Evolutionary conservation across 2,888 invertebrate genomes (phyloP).

Genomic region (Thera britannica): DNA sequence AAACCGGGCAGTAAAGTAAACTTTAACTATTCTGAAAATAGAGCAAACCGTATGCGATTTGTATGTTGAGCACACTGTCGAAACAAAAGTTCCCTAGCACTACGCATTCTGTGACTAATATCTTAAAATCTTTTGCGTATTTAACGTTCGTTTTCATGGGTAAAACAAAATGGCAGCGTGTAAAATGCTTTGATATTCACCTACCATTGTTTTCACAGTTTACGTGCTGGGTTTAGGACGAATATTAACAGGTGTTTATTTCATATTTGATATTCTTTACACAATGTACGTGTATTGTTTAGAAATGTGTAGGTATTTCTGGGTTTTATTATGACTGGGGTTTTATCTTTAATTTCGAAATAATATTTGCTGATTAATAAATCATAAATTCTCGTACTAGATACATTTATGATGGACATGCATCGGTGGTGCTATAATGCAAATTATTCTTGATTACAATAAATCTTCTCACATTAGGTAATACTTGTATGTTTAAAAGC

Average conservation of each 20-base stretch:
- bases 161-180: constrained; percentile 53
- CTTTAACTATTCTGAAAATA: constrained; percentile 72
- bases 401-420: constrained; percentile 1
- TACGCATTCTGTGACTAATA: constrained; percentile 66
- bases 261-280: constrained; percentile 25
- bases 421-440: constrained; percentile 16
- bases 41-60: constrained; percentile 67
- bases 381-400: constrained; percentile 24
- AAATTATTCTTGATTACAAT: constrained; percentile 38
- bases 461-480: constrained; percentile 34
- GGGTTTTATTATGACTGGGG: constrained; percentile 32
- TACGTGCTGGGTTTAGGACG: constrained; percentile 42
- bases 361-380: constrained; percentile 30
- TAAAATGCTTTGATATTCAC: constrained; percentile 50
- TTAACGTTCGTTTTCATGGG: constrained; percentile 56
- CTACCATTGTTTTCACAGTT: constrained; percentile 44
- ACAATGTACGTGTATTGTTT: constrained; percentile 25
- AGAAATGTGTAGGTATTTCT: constrained; percentile 21
- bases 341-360: constrained; percentile 27
- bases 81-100: constrained; percentile 69
- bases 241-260: constrained; percentile 42
- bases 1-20: constrained; percentile 68
- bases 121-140: constrained; percentile 62
- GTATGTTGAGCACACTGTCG: constrained; percentile 70
- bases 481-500: neutral